These are phyloP conservation scores for Wiebesia pumilae DNA, from an alignment of 1,140 invertebrate genomes.

Conservation along the genomic window DNA sequence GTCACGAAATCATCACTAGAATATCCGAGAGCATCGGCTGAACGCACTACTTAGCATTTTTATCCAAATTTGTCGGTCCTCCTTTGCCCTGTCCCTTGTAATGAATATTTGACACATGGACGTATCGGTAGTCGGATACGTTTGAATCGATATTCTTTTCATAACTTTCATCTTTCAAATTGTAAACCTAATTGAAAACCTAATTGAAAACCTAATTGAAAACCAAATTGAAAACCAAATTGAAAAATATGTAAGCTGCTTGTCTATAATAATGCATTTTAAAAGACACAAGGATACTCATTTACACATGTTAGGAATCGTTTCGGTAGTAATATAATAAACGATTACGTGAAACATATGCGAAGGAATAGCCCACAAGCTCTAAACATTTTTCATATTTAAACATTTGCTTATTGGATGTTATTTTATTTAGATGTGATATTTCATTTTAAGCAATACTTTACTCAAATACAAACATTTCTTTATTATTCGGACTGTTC, in stretches of 20 bases:
- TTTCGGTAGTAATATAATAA: background rate
- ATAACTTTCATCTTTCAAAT: background rate
- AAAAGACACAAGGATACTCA: background rate
- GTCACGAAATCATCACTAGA: conserved; percentile 23
- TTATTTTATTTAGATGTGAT: too few relatives aligned
- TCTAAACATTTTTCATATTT: background rate
- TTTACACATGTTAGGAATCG: background rate
- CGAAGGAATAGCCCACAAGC: background rate
- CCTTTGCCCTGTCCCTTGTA: background rate
- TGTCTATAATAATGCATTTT: background rate
- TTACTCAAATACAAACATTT: too few relatives aligned
- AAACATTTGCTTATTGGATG: background rate
- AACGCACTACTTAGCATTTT: background rate
- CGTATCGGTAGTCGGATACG: background rate
- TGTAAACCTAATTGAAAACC: background rate
- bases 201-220: background rate
- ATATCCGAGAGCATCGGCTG: conserved; percentile 43
- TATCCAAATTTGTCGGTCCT: conserved; percentile 7
- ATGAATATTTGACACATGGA: background rate
- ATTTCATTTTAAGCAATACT: too few relatives aligned
- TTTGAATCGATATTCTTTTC: conserved; percentile 11
- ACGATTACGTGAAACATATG: background rate
- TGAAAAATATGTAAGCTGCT: background rate
- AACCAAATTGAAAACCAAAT: background rate
- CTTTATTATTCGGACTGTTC: too few relatives aligned